phyloP scores from a whole-genome alignment of 2,113 vertebrate genomes.

The Embiotoca jacksoni region DNA sequence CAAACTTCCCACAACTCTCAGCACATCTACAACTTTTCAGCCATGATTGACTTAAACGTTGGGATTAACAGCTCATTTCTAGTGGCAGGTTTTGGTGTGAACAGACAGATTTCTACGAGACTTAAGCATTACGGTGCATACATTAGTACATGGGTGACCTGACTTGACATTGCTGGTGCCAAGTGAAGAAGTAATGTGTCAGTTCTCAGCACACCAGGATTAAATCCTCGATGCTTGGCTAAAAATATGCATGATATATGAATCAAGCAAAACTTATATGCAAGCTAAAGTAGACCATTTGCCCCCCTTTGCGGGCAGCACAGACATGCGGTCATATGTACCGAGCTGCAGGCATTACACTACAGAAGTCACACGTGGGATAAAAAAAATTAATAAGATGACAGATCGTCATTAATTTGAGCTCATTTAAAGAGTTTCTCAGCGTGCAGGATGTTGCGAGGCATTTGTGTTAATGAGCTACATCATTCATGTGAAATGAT shows the following conservation, averaged over 20 bases:
- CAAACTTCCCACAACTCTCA: neutral
- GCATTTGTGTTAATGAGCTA: constrained; percentile 86
- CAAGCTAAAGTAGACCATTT: constrained; percentile 26
- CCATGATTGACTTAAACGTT: neutral
- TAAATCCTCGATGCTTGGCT: neutral
- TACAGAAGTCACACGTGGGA: constrained; percentile 42
- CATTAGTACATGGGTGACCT: neutral
- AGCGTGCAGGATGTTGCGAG: constrained; percentile 82
- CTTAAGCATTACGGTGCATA: neutral
- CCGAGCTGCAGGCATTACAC: constrained; percentile 28
- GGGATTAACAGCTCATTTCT: neutral
- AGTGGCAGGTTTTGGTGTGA: neutral
- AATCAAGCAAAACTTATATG: constrained; percentile 32
- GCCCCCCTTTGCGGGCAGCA: neutral
- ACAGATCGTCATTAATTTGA: constrained; percentile 84
- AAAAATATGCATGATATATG: constrained; percentile 32
- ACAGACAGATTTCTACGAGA: neutral
- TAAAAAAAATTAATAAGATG: constrained; percentile 22
- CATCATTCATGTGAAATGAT: constrained; percentile 87
- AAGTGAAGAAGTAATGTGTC: neutral
- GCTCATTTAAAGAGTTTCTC: constrained; percentile 85
- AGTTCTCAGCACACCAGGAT: constrained; percentile 1
- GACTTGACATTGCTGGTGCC: neutral
- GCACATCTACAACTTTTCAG: neutral
- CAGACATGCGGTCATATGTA: constrained; percentile 22